phyloP scores from a whole-genome alignment of 2,797 vertebrate species.

The Sebastes steindachneri region DNA sequence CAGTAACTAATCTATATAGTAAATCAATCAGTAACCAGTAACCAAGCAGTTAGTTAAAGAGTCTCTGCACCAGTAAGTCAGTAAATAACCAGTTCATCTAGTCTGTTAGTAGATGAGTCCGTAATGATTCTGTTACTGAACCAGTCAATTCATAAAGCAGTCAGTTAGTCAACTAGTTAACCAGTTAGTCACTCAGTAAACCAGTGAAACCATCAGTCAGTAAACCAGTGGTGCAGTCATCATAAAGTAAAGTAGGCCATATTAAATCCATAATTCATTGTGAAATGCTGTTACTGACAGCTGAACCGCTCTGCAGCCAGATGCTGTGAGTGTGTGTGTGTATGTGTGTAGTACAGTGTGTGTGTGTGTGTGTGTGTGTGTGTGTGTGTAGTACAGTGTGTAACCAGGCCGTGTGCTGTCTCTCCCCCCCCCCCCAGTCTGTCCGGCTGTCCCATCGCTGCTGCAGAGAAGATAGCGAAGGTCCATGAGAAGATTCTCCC shows the following conservation, averaged over 20 bases:
- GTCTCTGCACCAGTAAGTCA: not conserved
- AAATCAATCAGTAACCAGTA: not conserved
- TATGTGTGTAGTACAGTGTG: not conserved
- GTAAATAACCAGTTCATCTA: not conserved
- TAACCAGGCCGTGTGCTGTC: constrained; percentile 52
- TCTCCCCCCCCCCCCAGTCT: constrained; percentile 84
- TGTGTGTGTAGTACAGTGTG: constrained; percentile 6
- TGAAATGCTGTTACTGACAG: constrained; percentile 32
- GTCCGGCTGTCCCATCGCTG: constrained; percentile 97
- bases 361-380: constrained; percentile 2
- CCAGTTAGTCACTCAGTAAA: not conserved
- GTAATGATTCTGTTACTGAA: not conserved
- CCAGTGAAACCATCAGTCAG: not conserved
- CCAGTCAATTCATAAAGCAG: not conserved
- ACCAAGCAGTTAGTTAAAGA: too few species aligned
- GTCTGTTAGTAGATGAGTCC: too few species aligned
- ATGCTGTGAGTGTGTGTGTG: constrained; percentile 32
- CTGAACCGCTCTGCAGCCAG: constrained; percentile 26
- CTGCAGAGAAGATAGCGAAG: constrained; percentile 97
- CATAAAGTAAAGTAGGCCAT: constrained; percentile 23
- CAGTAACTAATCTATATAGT: not conserved
- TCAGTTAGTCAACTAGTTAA: too few species aligned
- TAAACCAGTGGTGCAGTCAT: not conserved
- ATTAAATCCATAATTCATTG: constrained; percentile 57
- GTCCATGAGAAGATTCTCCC: constrained; percentile 95